Evolutionary conservation across 2,113 vertebrate species (phyloP), one percentile per base, ranked within the genome.

Genomic region (Gopherus flavomarginatus): DNA sequence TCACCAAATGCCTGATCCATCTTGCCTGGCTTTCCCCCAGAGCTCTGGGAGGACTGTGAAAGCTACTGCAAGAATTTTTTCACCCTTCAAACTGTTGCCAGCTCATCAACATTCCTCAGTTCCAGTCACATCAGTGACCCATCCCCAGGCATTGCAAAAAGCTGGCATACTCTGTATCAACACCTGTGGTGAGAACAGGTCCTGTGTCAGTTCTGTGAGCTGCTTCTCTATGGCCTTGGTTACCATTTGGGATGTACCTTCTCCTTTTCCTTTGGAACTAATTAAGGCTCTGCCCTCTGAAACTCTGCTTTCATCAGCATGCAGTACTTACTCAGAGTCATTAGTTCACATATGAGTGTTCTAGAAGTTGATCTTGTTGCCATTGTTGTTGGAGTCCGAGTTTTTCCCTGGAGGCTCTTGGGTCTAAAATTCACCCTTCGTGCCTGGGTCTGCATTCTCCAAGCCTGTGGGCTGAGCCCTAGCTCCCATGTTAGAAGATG

Each of bases 171-270:
- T 69, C 31, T 69, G 62, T 57, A 26, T 57, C 56, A 86, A 24
- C 7, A 4, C 0, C 0, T 69, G 16, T 78, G 42, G 22, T 26
- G 17, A 77, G 6, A 77, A 42, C 11, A 13, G 24, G 24, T 77
- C 42, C 38, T 47, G 12, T 44, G 11, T 77, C 42, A 17, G 42
- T 11, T 77, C 22, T 77, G 38, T 44, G 10, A 44, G 22, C 5
- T 44, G 22, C 10, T 44, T 11, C 22, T 44, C 6, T 77, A 5
- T 77, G 72, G 72, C 38, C 42, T 77, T 42, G 19, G 3, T 77
- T 44, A 26, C 24, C 11, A 44, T 47, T 26, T 77, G 11, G 22
- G 42, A 26, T 26, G 22, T 77, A 11, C 22, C 11, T 77, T 16
- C 38, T 77, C 5, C 24, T 77, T 44, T 21, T 44, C 42, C 22